Evolutionary conservation across 2,888 invertebrate genomes (phyloP).

Genomic region (Rhogogaster chlorosoma): DNA sequence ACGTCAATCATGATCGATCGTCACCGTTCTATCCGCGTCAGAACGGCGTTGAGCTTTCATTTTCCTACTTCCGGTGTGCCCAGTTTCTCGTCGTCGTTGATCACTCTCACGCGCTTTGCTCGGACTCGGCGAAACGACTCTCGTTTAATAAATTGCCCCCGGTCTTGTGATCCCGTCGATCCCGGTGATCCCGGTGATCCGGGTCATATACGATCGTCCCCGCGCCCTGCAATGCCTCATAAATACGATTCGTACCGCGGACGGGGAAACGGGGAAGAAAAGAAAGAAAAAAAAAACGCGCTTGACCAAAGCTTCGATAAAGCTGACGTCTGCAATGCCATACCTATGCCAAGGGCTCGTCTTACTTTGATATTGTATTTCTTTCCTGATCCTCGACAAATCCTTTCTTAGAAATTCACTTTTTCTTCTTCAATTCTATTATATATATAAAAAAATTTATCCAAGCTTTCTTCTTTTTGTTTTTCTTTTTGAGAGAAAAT

Average conservation of each 20-base stretch:
- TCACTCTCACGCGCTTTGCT: conserved; percentile 31
- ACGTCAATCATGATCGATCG: neutral
- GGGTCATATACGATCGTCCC: conserved; percentile 24
- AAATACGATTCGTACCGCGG: conserved; percentile 5
- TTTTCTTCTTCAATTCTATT: neutral
- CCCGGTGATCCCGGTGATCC: conserved; percentile 42
- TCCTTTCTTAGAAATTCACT: neutral
- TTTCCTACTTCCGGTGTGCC: conserved; percentile 6
- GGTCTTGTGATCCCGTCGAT: conserved; percentile 35
- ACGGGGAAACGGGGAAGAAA: neutral
- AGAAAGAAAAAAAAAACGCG: neutral
- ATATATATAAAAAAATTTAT: neutral
- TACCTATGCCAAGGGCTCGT: neutral
- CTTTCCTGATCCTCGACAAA: conserved; percentile 4
- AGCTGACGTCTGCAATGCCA: conserved; percentile 40
- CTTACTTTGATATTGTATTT: conserved; percentile 31
- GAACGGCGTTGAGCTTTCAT: neutral
- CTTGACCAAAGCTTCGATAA: conserved; percentile 37
- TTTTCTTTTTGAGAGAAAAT: neutral
- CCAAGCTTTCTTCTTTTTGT: neutral
- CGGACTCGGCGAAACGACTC: conserved; percentile 21
- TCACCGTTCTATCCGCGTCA: neutral
- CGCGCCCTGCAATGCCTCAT: conserved; percentile 27
- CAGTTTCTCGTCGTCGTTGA: conserved; percentile 16
- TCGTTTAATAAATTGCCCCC: conserved; percentile 45